Evolutionary conservation across 53 echinoderm and acorn worm genomes (phyloP).

Genomic region (Arbacia lixula): DNA sequence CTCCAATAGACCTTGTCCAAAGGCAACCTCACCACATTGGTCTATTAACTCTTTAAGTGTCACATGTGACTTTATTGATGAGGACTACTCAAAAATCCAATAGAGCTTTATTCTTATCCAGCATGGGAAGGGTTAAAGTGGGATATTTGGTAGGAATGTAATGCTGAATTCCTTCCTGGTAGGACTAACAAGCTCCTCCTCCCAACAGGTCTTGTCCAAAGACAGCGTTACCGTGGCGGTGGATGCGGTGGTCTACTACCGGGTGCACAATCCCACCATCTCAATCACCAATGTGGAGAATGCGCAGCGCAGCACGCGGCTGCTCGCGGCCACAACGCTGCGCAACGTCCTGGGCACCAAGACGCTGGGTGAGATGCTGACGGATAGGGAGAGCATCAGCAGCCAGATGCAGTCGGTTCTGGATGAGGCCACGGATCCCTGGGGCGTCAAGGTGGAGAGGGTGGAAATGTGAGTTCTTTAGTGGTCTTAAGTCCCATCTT

Average conservation of each 20-base stretch:
- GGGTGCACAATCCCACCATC: slow-evolving; percentile 77
- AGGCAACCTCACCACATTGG: too few species aligned
- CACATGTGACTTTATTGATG: too few species aligned
- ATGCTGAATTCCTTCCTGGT: too few species aligned
- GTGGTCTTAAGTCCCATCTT: too few species aligned
- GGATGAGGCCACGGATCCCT: slow-evolving; percentile 97
- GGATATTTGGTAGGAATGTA: too few species aligned
- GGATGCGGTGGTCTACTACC: slow-evolving; percentile 87
- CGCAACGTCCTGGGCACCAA: slow-evolving; percentile 91
- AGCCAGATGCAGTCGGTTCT: slow-evolving; percentile 87
- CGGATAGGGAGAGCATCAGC: slow-evolving; percentile 90
- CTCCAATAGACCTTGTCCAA: too few species aligned
- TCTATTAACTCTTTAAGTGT: too few species aligned
- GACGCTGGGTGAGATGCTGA: slow-evolving; percentile 92
- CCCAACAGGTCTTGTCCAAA: slow-evolving; percentile 77
- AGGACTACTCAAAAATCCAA: too few species aligned
- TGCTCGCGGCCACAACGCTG: slow-evolving; percentile 83
- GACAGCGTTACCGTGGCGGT: slow-evolving; percentile 91
- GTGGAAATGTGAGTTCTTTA: slow-evolving; percentile 99
- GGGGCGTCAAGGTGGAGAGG: slow-evolving; percentile 97
- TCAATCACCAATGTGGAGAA: slow-evolving; percentile 86
- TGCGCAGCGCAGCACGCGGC: slow-evolving; percentile 72
- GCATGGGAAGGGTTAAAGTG: too few species aligned
- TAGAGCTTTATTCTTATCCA: too few species aligned
- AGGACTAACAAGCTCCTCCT: too few species aligned